A percentile compares a stretch with the other conserved stretches of the same genome.
Conservation (phyloP, 2,113 vertebrate species). For the Psilopogon haemacephalus region DNA sequence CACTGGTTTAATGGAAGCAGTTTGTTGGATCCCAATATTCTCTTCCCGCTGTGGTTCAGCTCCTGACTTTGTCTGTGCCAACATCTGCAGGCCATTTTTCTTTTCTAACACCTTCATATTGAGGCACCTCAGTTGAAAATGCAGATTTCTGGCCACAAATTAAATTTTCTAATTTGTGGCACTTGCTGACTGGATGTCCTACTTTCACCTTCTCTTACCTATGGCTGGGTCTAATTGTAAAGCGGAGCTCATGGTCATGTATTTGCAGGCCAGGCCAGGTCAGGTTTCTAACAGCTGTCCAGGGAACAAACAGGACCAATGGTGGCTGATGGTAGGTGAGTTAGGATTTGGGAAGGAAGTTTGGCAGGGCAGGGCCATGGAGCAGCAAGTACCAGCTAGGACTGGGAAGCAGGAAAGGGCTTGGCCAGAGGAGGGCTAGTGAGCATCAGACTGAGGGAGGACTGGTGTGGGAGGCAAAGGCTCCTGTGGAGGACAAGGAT, state of each 20-base stretch:
- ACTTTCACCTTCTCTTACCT: not conserved
- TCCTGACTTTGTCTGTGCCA: not conserved
- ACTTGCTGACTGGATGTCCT: not conserved
- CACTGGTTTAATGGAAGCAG: not conserved
- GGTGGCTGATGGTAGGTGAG: not conserved
- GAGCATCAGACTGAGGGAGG: not conserved
- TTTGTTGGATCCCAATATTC: not conserved
- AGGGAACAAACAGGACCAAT: not conserved
- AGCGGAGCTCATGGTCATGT: not conserved
- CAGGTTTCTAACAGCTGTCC: not conserved
- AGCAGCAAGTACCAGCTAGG: not conserved
- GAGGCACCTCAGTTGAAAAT: not conserved
- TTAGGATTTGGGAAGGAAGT: not conserved
- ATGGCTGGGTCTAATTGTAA: not conserved
- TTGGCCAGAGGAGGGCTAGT: not conserved
- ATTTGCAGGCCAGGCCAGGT: not conserved
- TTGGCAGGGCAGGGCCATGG: not conserved
- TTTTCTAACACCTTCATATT: not conserved
- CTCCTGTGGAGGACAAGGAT: not conserved
- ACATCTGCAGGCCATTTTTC: not conserved
- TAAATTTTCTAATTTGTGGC: not conserved
- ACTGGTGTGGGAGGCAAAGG: not conserved
- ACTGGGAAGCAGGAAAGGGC: not conserved
- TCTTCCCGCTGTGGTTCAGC: not conserved
- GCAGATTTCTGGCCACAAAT: not conserved